Evolutionary conservation across 2,113 vertebrate genomes (phyloP).

Genomic region (Neotragus pygmaeus): DNA sequence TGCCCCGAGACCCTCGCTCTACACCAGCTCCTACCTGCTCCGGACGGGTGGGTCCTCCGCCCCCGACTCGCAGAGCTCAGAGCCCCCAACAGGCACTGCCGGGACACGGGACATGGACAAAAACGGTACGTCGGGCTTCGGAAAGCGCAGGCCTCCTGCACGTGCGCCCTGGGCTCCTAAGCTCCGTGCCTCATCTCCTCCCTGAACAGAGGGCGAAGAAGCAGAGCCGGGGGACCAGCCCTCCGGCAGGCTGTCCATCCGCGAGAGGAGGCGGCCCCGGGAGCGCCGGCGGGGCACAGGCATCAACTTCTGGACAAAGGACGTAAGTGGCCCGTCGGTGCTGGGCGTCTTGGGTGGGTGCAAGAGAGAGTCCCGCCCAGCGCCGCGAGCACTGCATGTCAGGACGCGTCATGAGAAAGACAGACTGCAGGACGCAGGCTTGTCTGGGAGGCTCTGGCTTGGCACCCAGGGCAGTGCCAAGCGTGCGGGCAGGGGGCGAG

Average conservation of each 20-base stretch:
- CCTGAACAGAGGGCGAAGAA: conserved; percentile 80
- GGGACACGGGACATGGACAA: conserved; percentile 77
- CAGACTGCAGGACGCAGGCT: not conserved
- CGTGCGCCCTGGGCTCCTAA: not conserved
- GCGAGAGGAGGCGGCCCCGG: conserved; percentile 79
- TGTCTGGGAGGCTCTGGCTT: not conserved
- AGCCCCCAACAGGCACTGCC: conserved; percentile 72
- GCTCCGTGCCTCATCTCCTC: not conserved
- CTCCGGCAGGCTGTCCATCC: conserved; percentile 64
- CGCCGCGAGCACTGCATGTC: not conserved
- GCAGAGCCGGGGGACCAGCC: conserved; percentile 79
- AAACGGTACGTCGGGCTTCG: conserved; percentile 75
- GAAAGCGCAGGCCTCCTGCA: not conserved
- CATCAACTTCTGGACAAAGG: conserved; percentile 78
- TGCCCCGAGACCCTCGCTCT: conserved; percentile 72
- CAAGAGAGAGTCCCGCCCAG: not conserved
- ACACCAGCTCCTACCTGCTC: conserved; percentile 72
- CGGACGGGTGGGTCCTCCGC: conserved; percentile 67
- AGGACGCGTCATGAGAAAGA: not conserved
- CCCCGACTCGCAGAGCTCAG: conserved; percentile 70
- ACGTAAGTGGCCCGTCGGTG: conserved; percentile 76
- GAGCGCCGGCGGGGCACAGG: conserved; percentile 77
- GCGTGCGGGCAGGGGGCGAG: accelerated
- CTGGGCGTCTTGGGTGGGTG: not conserved
- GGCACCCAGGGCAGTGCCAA: not conserved